Conservation (phyloP, 2,888 invertebrate species). For the Tipula helvola region DNA sequence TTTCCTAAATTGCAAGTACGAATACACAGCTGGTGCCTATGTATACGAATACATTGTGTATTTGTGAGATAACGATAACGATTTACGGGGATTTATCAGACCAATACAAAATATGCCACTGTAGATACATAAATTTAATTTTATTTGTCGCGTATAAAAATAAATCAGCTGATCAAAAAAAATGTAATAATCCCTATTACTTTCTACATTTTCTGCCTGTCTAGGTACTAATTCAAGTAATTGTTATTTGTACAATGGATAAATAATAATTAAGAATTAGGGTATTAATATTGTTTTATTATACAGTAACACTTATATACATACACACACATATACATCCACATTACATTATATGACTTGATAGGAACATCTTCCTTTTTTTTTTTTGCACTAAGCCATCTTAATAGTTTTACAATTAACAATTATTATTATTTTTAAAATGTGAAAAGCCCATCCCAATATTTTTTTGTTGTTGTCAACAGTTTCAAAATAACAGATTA, state of each 20-base stretch:
- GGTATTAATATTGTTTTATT: not conserved
- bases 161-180: not conserved
- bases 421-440: not conserved
- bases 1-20: not conserved
- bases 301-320: not conserved
- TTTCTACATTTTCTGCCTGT: no score
- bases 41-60: not conserved
- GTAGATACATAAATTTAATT: not conserved
- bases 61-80: not conserved
- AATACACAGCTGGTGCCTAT: not conserved
- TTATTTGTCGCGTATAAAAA: not conserved
- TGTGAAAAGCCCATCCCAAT: not conserved
- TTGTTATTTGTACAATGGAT: not conserved
- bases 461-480: not conserved
- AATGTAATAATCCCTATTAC: no score
- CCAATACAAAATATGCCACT: not conserved
- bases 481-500: not conserved
- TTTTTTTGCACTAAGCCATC: not conserved
- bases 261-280: not conserved
- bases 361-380: not conserved
- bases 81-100: not conserved
- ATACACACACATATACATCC: not conserved
- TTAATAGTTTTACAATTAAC: not conserved
- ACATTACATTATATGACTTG: not conserved
- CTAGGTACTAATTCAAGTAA: no score